Percentiles rank a stretch among this genome's conserved stretches.
These are phyloP conservation scores for Nasonia oneida DNA, from an alignment of 2,888 invertebrate genomes.

Conservation along the genomic window DNA sequence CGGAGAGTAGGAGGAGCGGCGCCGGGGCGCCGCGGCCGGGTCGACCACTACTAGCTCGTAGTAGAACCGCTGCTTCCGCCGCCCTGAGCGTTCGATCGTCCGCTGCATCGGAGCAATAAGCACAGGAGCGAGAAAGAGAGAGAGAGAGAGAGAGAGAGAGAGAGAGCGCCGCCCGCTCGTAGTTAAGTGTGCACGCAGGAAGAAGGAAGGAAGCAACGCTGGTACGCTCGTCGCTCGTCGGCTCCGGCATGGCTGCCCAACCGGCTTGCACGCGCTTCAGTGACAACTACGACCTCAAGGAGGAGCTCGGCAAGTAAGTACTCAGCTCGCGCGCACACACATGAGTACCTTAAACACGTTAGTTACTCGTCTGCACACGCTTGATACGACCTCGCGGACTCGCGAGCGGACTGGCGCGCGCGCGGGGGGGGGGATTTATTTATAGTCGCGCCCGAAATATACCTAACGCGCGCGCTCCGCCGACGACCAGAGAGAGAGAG, in stretches of 20 bases:
- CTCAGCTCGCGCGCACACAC: background rate
- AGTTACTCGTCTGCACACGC: too few relatives aligned
- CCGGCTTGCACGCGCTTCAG: conserved; percentile 98
- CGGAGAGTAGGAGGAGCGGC: conserved; percentile 1
- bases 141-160: too few relatives aligned
- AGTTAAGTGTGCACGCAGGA: background rate
- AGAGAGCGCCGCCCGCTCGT: background rate
- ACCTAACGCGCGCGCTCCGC: background rate
- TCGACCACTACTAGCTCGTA: conserved; percentile 1
- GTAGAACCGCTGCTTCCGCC: background rate
- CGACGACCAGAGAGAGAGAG: background rate
- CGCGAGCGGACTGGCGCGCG: background rate
- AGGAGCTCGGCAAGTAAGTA: conserved; percentile 99
- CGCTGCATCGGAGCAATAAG: background rate
- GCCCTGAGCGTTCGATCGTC: background rate
- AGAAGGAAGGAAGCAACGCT: conserved; percentile 50
- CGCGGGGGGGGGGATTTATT: background rate
- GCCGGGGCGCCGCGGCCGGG: conserved; percentile 1
- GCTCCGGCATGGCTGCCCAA: conserved; percentile 90
- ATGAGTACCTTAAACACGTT: background rate
- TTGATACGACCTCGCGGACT: conserved; percentile 27
- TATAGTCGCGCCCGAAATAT: conserved; percentile 14
- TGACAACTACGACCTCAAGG: conserved; percentile 99
- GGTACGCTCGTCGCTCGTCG: conserved; percentile 60
- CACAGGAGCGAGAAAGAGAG: background rate